A percentile compares a stretch with the other conserved stretches of the same genome.
Conservation (phyloP, 1,140 invertebrate species). For the Leptinotarsa defecta region DNA sequence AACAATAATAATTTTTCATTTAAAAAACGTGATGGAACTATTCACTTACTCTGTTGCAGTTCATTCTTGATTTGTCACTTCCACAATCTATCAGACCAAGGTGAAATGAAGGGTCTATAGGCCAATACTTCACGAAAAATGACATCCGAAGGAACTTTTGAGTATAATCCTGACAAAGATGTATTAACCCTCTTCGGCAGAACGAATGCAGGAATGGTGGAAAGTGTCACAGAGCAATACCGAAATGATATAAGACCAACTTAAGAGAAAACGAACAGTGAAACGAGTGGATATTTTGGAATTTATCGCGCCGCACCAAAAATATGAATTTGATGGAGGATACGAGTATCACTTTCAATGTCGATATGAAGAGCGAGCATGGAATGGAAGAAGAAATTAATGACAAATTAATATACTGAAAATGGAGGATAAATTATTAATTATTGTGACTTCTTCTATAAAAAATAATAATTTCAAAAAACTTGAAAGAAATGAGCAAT, state of each 20-base stretch:
- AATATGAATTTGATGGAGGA: not conserved
- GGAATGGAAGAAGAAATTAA: too few relatives aligned
- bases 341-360: too few relatives aligned
- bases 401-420: too few relatives aligned
- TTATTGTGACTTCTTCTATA: too few relatives aligned
- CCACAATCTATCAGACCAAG: not conserved
- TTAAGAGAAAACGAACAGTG: slow-evolving; percentile 18
- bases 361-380: too few relatives aligned
- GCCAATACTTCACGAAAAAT: not conserved
- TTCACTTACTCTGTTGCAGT: not conserved
- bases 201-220: not conserved
- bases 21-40: too few relatives aligned
- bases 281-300: slow-evolving; percentile 7
- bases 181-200: slow-evolving; percentile 20
- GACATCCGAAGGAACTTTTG: slow-evolving; percentile 15
- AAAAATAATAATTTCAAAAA: too few relatives aligned
- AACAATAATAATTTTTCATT: too few relatives aligned
- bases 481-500: too few relatives aligned
- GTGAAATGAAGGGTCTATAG: not conserved
- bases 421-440: too few relatives aligned
- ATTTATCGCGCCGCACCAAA: not conserved
- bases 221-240: slow-evolving; percentile 12
- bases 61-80: not conserved
- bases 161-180: slow-evolving; percentile 22
- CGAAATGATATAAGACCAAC: slow-evolving; percentile 20